phyloP scores from a whole-genome alignment of 2,888 invertebrate species.

The Drosophila neoperkinsi region DNA sequence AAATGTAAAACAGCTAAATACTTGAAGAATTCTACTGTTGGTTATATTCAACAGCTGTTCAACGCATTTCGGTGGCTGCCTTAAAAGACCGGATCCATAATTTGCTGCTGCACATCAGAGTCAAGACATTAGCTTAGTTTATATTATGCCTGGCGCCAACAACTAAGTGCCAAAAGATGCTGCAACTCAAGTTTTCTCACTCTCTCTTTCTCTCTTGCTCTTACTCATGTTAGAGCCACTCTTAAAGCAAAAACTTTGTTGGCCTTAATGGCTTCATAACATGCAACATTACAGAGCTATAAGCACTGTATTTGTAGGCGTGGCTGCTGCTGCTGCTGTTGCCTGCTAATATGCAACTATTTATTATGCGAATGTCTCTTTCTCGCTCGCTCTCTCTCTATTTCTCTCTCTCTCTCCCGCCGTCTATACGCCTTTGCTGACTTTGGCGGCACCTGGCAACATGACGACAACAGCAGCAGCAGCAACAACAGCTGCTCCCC shows the following conservation, averaged over 20 bases:
- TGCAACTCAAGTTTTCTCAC: constrained; percentile 31
- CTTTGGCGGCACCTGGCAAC: constrained; percentile 69
- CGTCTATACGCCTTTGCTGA: constrained; percentile 38
- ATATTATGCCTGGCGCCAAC: constrained; percentile 31
- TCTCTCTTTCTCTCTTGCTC: constrained; percentile 25
- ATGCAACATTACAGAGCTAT: constrained; percentile 73
- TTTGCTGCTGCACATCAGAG: constrained; percentile 38
- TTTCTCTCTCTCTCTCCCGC: not conserved
- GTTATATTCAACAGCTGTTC: constrained; percentile 21
- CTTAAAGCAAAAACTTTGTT: constrained; percentile 70
- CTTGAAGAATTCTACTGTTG: constrained; percentile 1
- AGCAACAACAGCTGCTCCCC: constrained; percentile 52
- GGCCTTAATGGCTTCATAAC: constrained; percentile 78
- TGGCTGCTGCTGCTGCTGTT: constrained; percentile 39
- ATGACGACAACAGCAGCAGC: constrained; percentile 19
- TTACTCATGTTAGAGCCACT: constrained; percentile 59
- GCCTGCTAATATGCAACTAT: constrained; percentile 74
- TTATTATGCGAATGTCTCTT: constrained; percentile 63
- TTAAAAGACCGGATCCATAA: constrained; percentile 13
- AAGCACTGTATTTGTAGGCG: constrained; percentile 58
- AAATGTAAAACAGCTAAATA: not conserved
- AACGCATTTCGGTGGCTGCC: constrained; percentile 6
- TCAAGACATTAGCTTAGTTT: constrained; percentile 42
- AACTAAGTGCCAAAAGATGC: constrained; percentile 57
- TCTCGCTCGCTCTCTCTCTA: constrained; percentile 3